Percentiles rank a stretch among this genome's conserved stretches.
phyloP scores from a whole-genome alignment of 2,888 invertebrate genomes.

The Gortyna flavago region DNA sequence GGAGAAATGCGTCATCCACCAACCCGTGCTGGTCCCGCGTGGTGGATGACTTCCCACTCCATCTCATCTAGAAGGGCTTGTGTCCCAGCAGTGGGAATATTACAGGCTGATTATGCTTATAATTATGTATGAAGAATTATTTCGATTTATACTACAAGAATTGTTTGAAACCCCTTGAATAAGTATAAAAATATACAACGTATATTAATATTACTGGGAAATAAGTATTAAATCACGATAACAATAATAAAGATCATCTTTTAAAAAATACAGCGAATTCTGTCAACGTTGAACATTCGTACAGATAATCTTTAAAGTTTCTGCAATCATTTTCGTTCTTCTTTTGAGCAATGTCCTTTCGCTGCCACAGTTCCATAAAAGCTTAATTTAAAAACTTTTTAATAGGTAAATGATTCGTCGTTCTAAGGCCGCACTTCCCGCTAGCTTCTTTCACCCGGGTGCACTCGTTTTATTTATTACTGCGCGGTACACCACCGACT shows the following conservation, averaged over 20 bases:
- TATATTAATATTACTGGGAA: neutral
- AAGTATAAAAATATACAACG: neutral
- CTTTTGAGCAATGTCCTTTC: neutral
- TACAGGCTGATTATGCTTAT: neutral
- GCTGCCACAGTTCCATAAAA: neutral
- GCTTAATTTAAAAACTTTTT: neutral
- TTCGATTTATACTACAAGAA: too few species aligned
- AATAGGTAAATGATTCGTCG: slow-evolving; percentile 31
- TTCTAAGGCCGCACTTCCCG: slow-evolving; percentile 24
- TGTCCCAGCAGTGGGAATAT: neutral
- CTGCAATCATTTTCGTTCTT: neutral
- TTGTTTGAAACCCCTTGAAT: neutral
- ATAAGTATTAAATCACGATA: neutral
- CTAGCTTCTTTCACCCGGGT: slow-evolving; percentile 43
- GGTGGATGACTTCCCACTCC: neutral
- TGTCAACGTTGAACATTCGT: neutral
- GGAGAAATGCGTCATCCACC: neutral
- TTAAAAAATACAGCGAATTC: neutral
- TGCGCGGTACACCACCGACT: slow-evolving; percentile 44
- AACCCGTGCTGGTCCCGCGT: neutral
- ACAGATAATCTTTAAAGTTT: neutral
- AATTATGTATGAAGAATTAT: neutral
- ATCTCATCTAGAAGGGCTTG: neutral
- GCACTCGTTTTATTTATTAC: slow-evolving; percentile 61
- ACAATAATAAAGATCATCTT: neutral